Conservation (phyloP, 1,140 invertebrate genomes). For the Drosophila setifemur region DNA sequence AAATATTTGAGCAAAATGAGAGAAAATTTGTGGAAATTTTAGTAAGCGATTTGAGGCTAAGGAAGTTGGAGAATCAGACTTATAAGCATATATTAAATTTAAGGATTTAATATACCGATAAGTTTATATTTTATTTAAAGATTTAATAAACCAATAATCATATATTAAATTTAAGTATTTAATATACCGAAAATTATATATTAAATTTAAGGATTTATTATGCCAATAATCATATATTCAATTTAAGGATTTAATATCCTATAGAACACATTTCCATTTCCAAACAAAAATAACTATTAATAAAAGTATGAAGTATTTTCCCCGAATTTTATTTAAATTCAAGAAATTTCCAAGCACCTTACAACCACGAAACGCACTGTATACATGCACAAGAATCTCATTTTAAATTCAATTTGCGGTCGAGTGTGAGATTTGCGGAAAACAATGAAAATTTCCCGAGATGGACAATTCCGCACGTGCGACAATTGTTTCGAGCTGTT, state of each 20-base stretch:
- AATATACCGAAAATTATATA: no score
- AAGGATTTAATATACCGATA: no score
- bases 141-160: no score
- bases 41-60: conserved; percentile 10
- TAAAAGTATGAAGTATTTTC: not conserved
- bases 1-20: not conserved
- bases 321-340: not conserved
- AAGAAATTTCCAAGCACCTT: not conserved
- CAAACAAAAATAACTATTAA: no score
- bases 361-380: not conserved
- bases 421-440: conserved; percentile 51
- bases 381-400: conserved; percentile 26
- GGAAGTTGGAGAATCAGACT: no score
- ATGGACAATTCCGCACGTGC: conserved; percentile 48
- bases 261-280: no score
- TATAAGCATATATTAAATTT: no score
- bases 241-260: no score
- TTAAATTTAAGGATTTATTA: no score
- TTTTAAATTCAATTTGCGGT: conserved; percentile 69
- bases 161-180: no score
- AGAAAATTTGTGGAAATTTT: not conserved
- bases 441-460: conserved; percentile 21
- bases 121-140: no score
- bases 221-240: no score
- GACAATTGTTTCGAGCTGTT: conserved; percentile 47